Evolutionary conservation across 2,888 invertebrate genomes (phyloP), one percentile per base, ranked within the genome.

Genomic region (Sphinx pinastri): DNA sequence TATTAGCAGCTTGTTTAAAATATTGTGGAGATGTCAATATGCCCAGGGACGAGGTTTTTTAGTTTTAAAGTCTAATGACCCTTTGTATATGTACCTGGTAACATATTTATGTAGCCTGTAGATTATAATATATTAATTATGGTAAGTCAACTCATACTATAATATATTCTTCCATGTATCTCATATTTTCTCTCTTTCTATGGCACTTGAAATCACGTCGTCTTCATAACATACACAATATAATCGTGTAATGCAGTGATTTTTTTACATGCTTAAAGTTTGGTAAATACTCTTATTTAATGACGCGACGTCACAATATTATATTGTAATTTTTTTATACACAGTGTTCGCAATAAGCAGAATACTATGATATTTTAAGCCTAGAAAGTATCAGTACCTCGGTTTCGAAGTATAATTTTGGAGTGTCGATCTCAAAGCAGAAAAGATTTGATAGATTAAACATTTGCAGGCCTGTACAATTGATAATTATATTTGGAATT

Each of bases 71-170:
- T 47, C n/a, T 11, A 63, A 49, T 63, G 63, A 63, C 63, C 63
- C 63, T 63, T 19, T 63, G 63, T 63, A 60, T 59, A 47, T 63
- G 63, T 63, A 63, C 47, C 49, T 63, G 49, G 63, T 47, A 63
- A 63, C 19, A 55, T n/a, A 19, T 47, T 12, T 19, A 63, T 57
- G 16, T 57, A 57, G 13, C 25, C 57, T 1, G 25, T 57, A 57
- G 57, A 13, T 12, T 57, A 12, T 57, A 57, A 57, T 25, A 38
- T 19, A 25, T 19, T 58, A 10, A 45, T 47, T 16, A 60, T 47
- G 0, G 12, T 60, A 60, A 60, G n/a, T 60, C 60, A 45, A 11
- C 16, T 38, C 19, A 55, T 57, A 57, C 57, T 16, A 14, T n/a
- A 52, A 4, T 4, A 1, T 52, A 31, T 58, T 25, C 60, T 60